These are phyloP conservation scores for Scolopax mira DNA, from an alignment of 2,113 vertebrate genomes.

Conservation along the genomic window DNA sequence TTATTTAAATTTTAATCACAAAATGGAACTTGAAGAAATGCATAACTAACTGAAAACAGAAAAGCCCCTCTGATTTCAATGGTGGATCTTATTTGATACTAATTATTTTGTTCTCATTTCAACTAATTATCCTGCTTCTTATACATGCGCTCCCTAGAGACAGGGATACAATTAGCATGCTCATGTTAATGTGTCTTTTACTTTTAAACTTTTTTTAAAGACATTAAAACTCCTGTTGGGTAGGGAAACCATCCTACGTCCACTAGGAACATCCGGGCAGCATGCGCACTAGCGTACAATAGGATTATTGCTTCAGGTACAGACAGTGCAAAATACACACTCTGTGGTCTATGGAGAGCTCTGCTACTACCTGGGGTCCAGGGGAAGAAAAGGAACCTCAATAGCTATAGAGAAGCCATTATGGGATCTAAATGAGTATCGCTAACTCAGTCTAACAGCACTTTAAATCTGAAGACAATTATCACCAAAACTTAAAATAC, in stretches of 20 bases:
- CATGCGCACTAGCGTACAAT: slow-evolving; percentile 71
- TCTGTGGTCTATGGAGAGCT: slow-evolving; percentile 50
- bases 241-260: slow-evolving; percentile 59
- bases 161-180: slow-evolving; percentile 63
- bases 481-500: slow-evolving; percentile 73
- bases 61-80: slow-evolving; percentile 24
- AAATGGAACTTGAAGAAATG: slow-evolving; percentile 30
- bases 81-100: background rate
- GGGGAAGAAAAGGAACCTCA: slow-evolving; percentile 71
- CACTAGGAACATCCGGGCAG: slow-evolving; percentile 71
- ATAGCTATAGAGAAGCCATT: slow-evolving; percentile 57
- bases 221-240: slow-evolving; percentile 48
- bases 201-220: background rate
- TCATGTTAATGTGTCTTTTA: slow-evolving; percentile 13
- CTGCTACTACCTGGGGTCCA: slow-evolving; percentile 62
- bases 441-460: slow-evolving; percentile 70
- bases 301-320: slow-evolving; percentile 80
- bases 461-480: slow-evolving; percentile 73
- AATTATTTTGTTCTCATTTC: slow-evolving; percentile 31
- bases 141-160: background rate
- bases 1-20: slow-evolving; percentile 27
- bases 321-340: slow-evolving; percentile 68
- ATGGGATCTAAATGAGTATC: slow-evolving; percentile 61
- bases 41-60: slow-evolving; percentile 51
- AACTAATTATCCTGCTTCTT: slow-evolving; percentile 20